phyloP scores from a whole-genome alignment of 2,113 vertebrate genomes.

The Leptocoma aspasia region DNA sequence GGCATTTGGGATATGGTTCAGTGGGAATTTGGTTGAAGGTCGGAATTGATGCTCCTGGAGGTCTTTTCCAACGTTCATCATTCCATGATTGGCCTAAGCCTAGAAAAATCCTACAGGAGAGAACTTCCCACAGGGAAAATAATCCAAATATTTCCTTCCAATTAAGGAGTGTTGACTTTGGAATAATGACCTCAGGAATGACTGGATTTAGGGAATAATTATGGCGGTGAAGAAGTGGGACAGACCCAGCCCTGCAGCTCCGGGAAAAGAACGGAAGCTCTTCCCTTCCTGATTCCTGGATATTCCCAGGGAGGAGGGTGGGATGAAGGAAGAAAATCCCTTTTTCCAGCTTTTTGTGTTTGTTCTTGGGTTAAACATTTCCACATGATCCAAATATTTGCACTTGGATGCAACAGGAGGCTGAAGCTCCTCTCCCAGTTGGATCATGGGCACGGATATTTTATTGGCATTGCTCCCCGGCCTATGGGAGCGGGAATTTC shows the following conservation, averaged over 20 bases:
- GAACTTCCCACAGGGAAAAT: background rate
- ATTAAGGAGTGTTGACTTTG: background rate
- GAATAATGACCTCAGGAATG: background rate
- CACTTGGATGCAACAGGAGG: too few relatives aligned
- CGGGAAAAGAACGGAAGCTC: background rate
- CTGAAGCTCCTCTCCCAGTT: background rate
- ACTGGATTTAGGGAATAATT: background rate
- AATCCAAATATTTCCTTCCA: background rate
- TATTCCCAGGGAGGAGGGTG: background rate
- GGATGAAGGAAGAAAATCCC: background rate
- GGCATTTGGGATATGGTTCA: background rate
- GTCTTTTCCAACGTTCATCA: rapidly evolving
- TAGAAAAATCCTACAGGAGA: background rate
- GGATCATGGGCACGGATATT: background rate
- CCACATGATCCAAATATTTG: background rate
- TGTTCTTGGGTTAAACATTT: background rate
- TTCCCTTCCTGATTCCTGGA: background rate
- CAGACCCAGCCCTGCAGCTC: background rate
- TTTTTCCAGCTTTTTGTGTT: background rate
- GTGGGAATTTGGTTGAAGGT: background rate
- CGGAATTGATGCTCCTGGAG: background rate
- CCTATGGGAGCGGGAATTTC: background rate
- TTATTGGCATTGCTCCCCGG: rapidly evolving
- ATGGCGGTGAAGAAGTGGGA: rapidly evolving
- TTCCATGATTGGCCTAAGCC: background rate